Conservation (phyloP, 2,888 invertebrate genomes). For the Phengaris alcon region DNA sequence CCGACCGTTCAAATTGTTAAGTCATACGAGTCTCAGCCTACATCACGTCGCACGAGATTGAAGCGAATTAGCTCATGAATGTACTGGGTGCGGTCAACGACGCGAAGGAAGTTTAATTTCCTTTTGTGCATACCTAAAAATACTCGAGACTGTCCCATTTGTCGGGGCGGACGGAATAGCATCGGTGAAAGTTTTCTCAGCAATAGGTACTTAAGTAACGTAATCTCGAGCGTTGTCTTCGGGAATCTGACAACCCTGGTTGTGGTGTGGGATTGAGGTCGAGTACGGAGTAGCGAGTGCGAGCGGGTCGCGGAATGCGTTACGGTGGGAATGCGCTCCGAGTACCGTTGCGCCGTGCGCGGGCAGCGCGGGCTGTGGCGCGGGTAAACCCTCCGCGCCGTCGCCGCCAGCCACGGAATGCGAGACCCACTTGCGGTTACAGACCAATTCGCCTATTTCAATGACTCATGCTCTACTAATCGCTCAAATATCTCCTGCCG, state of each 20-base stretch:
- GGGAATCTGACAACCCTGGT: conserved; percentile 32
- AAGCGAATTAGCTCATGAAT: conserved; percentile 48
- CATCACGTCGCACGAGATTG: conserved; percentile 41
- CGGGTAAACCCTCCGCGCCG: conserved; percentile 48
- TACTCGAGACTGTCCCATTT: conserved; percentile 6
- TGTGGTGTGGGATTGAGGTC: conserved; percentile 56
- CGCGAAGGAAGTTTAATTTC: conserved; percentile 35
- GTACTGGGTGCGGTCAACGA: conserved; percentile 48
- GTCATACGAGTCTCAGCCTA: conserved; percentile 28
- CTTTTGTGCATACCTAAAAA: conserved; percentile 10
- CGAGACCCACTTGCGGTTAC: conserved; percentile 71
- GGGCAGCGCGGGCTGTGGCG: conserved; percentile 38
- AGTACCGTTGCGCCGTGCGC: conserved; percentile 71
- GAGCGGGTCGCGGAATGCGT: conserved; percentile 64
- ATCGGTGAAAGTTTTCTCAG: conserved; percentile 20
- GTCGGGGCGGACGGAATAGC: not conserved
- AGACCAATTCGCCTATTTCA: conserved; percentile 55
- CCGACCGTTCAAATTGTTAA: conserved; percentile 15
- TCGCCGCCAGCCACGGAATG: conserved; percentile 61
- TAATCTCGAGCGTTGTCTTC: not conserved
- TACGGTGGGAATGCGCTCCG: conserved; percentile 73
- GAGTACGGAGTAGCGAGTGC: conserved; percentile 48
- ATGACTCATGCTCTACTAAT: conserved; percentile 65
- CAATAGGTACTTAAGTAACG: conserved; percentile 4
- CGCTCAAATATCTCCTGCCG: conserved; percentile 37